Base-by-base conservation (phyloP, 1,140 invertebrate species). In the Acyrthosiphon pisum region DNA sequence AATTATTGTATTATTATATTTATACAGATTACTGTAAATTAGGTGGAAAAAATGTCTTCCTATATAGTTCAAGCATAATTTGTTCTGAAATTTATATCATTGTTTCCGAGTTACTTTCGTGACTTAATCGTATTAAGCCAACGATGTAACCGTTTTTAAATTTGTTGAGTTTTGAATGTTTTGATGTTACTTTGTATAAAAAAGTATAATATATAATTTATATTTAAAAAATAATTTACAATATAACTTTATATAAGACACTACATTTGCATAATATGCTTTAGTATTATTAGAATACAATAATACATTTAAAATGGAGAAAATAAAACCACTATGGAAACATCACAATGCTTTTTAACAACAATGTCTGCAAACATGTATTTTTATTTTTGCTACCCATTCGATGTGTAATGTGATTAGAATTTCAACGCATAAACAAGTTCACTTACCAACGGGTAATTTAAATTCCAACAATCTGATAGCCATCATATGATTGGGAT, bases 401-500 rank as follows among this genome's bases (percentile, higher is more conserved):
- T 68, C 30, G 30, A 18, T 68, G 30, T 68, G 14, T 68, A 23
- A 68, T 68, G 14, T 68, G 18, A n/a, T 68, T n/a, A 68, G 14
- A 68, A 68, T n/a, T 84, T 18, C 44, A 41, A 83, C 22, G 8
- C 3, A 41, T 84, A 23, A 30, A 46, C 44, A 44, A 87, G 23
- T 46, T 48, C 37, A 26, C 22, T 30, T 11, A 44, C 37, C 41
- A 26, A 41, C 30, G 48, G 44, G 26, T 30, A 46, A 46, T 87
- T 46, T 86, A 86, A 86, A 86, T 86, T 87, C 41, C 6, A 87
- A 87, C 84, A 46, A 46, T 87, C 6, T 46, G 84, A 87, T 87
- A 44, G 48, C 30, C 3, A 87, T 44, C 83, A 2, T n/a, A n/a
- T 44, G 26, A 3, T 26, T 84, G 9, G 7, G 26, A 46, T 46